Base-by-base conservation (phyloP, 2,888 invertebrate genomes). In the Platynereis dumerilii region DNA sequence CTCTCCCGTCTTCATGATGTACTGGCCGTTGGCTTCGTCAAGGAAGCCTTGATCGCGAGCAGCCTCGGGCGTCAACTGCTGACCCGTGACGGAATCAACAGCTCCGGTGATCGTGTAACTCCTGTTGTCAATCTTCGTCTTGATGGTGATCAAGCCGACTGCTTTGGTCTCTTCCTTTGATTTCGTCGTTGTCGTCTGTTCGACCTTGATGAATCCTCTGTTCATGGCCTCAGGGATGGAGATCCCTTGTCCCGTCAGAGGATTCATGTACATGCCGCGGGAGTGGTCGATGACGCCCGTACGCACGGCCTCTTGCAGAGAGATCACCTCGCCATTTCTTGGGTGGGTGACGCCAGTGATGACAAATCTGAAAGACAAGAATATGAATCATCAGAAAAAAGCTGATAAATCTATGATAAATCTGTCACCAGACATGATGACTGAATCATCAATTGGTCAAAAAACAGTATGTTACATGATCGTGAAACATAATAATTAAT, bases 151-250 rank as follows among this genome's bases (percentile, higher is more conserved):
- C 22, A 68, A 39, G 22, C 68, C 68, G 1, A 68, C 60, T 2
- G 65, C 62, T 24, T 48, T 52, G 0, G 64, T 58, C 39, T 64
- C 58, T 27, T 64, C 64, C 27, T 63, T 63, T n/a, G 55, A 55
- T 27, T 24, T n/a, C 7, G 24, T 55, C 5, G n/a, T 34, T 12
- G 45, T 17, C 44, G 34, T n/a, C 44, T 15, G 42, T 64, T 64
- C 64, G 29, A 64, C 64, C 28, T 58, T 64, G 39, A 64, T 64
- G 12, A n/a, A 15, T 10, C 64, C 64, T 29, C n/a, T 42, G 53
- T 48, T 34, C 72, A 72, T 72, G 22, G 72, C 72, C 24, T 60
- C 66, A 1, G 72, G 66, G 29, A 72, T 72, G 27, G 71, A 55
- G 53, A 65, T 58, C 20, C 55, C 57, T 29, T 54, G 60, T 0